These are phyloP conservation scores for Camelus dromedarius DNA, from an alignment of 2,113 vertebrate genomes.

Conservation along the genomic window DNA sequence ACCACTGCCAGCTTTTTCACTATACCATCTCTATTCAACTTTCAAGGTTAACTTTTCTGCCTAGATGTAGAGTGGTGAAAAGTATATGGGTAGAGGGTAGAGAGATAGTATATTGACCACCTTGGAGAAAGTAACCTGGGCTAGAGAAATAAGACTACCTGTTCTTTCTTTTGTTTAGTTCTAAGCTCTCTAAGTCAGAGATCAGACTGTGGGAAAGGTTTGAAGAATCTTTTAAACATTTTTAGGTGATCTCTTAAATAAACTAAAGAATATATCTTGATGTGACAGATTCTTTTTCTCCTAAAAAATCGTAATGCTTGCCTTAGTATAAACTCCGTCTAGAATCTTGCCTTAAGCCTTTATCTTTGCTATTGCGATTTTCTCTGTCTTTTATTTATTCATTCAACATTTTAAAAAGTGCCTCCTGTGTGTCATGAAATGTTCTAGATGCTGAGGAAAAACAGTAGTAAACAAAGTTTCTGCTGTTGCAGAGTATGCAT, in stretches of 20 bases:
- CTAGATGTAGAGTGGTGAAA: background rate
- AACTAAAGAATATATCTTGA: slow-evolving; percentile 5
- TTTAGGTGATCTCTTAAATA: slow-evolving; percentile 38
- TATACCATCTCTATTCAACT: background rate
- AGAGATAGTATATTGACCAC: background rate
- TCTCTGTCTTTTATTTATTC: background rate
- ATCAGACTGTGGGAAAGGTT: slow-evolving; percentile 6
- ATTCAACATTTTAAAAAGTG: background rate
- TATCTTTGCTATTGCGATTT: background rate
- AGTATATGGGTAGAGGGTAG: background rate
- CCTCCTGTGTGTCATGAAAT: background rate
- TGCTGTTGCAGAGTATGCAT: background rate
- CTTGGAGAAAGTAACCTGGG: background rate
- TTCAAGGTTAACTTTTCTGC: background rate
- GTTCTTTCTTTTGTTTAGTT: slow-evolving; percentile 24
- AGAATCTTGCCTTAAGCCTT: slow-evolving; percentile 20
- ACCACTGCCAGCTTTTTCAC: background rate
- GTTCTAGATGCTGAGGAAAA: background rate
- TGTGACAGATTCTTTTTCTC: background rate
- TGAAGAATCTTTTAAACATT: slow-evolving; percentile 28
- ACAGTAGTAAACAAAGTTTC: background rate
- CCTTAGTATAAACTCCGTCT: background rate
- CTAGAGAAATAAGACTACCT: background rate
- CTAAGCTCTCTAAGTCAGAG: slow-evolving; percentile 11
- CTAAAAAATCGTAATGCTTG: background rate